Conservation (phyloP, 2,888 invertebrate species). For the Rhimphoctona megacephalus region DNA sequence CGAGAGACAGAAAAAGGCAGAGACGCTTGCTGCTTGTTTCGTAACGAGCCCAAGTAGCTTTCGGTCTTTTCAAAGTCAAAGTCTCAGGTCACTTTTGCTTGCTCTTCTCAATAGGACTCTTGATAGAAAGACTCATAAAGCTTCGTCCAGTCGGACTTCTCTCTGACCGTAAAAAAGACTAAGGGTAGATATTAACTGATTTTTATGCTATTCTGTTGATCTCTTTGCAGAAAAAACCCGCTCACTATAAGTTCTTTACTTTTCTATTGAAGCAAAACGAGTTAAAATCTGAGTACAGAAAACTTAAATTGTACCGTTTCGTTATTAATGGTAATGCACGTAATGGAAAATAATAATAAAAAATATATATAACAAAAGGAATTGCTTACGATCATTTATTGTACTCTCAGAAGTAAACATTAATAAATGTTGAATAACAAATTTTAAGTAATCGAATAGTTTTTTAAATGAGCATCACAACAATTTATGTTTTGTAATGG, state of each 20-base stretch:
- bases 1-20: constrained; percentile 76
- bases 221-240: not conserved
- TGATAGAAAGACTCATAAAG: constrained; percentile 43
- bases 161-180: constrained; percentile 9
- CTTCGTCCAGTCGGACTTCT: constrained; percentile 36
- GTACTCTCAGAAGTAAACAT: no score
- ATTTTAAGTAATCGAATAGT: no score
- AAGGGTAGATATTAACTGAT: not conserved
- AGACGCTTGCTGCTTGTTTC: constrained; percentile 63
- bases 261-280: not conserved
- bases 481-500: no score
- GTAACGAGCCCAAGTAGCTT: constrained; percentile 81
- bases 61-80: constrained; percentile 78
- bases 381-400: no score
- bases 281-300: not conserved
- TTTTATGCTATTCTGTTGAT: not conserved
- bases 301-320: not conserved
- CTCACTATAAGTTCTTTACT: not conserved
- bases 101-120: constrained; percentile 63
- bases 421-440: no score
- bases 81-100: constrained; percentile 70
- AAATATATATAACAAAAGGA: no score
- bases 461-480: no score
- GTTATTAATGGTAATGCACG: not conserved
- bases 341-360: not conserved